Base-by-base conservation (phyloP, 2,113 vertebrate species). In the Nipponia nippon region DNA sequence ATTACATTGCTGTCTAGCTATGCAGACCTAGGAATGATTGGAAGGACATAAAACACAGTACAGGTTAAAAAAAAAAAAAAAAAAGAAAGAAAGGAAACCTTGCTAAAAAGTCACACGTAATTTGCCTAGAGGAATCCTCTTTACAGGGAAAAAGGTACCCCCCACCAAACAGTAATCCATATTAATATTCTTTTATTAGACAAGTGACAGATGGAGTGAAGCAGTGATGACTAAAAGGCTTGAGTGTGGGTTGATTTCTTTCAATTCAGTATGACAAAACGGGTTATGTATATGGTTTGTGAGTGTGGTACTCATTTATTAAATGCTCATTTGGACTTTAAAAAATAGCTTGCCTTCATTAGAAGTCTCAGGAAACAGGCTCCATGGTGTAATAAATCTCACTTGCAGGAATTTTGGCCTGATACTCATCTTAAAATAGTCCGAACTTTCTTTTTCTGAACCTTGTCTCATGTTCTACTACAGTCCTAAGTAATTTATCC, bases 311-410 rank as follows among this genome's bases (percentile, higher is more conserved):
- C 40, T 96, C 38, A 81, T 97, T 97, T 96, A 97, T 96, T 90
- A 92, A 95, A 92, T 91, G 77, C 38, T 96, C 34, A 63, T 97
- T 96, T 97, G 83, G 69, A 92, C 88, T 97, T 95, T 16, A 93
- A 89, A 96, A 97, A 95, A 93, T 95, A 89, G 47, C 86, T 84
- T 96, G 86, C 89, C 84, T 97, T 97, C 86, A 87, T 95, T 94
- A 94, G 55, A 61, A 90, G 88, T 71, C 52, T 91, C 2, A 11
- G 80, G 86, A 97, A 92, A 84, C 65, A 81, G 93, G 84, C 89
- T 95, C 72, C 44, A 53, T 83, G 40, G 92, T 95, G 65, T 86
- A 93, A 95, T 95, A 97, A 95, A 96, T 96, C 80, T 95, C 83
- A 95, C 77, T 89, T 52, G 83, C 91, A 97, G 69, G 94, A 97